Conservation (phyloP, 2,888 invertebrate species). For the Lampropteryx suffumata region DNA sequence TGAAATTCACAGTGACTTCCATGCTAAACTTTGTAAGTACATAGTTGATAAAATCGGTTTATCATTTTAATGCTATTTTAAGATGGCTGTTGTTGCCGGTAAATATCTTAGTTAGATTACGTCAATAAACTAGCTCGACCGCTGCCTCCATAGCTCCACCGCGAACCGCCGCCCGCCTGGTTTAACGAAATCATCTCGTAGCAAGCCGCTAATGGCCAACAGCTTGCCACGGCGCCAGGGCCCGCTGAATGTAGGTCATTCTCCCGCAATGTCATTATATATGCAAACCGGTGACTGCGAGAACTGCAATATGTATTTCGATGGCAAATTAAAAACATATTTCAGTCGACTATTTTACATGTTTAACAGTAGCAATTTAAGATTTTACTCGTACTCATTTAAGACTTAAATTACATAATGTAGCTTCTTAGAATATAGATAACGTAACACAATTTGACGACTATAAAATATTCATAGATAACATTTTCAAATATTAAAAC, state of each 20-base stretch:
- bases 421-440: too few species aligned
- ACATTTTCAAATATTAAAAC: too few species aligned
- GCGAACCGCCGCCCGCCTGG: neutral
- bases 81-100: neutral
- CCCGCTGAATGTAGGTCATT: slow-evolving; percentile 5
- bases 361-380: neutral
- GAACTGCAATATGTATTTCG: neutral
- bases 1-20: slow-evolving; percentile 1
- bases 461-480: too few species aligned
- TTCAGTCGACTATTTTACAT: neutral
- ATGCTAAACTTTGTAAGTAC: neutral
- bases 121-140: neutral
- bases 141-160: too few species aligned
- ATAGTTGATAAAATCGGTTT: neutral
- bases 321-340: neutral
- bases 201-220: neutral
- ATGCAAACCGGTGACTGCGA: neutral
- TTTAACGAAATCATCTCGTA: neutral
- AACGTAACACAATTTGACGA: too few species aligned
- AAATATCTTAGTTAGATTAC: neutral
- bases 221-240: neutral
- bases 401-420: too few species aligned
- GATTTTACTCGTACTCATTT: neutral
- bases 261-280: slow-evolving; percentile 7
- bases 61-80: neutral